Evolutionary conservation across 2,113 vertebrate genomes (phyloP), one percentile per base, ranked within the genome.

Genomic region (Syngnathus typhle): DNA sequence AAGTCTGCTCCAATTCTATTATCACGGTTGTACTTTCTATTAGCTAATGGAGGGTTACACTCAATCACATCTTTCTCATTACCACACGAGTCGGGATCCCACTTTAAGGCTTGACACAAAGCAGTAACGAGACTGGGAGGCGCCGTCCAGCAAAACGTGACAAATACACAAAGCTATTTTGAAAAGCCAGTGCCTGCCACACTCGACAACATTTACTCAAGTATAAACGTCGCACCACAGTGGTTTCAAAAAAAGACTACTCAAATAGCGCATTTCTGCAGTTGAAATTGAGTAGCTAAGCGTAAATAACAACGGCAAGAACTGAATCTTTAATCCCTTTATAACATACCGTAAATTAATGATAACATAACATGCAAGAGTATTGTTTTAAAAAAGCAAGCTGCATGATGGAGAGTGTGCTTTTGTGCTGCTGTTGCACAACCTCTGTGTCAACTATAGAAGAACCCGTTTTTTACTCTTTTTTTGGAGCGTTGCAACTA

Each of bases 61-160:
- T 44, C 56, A 70, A 73, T 75, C 47, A 49, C 52, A 62, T 71
- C 66, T 67, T 79, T 78, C 70, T 82, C 76, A 73, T 85, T 78
- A 83, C 47, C 68, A 39, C 36, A 39, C 51, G 66, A 44, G 8
- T 61, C 39, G 55, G 16, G 46, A 63, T 67, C 64, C 63, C 65
- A 67, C 66, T 58, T 39, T 23, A 13, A 52, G 47, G 2, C 23
- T 41, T 15, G 62, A 68, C 63, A 69, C 49, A 38, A 16, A 32
- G n/a, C 59, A 68, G 56, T 43, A 36, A 52, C 62, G 65, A 60
- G 23, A 64, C 46, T 5, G 16, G 13, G 27, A 1, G 27, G 18
- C 32, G 12, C 37, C 39, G 27, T 7, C 63, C 13, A 41, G 51
- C 47, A 64, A 37, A 72, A 56, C 16, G 37, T 7, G n/a, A 21